Conservation (phyloP, 2,888 invertebrate genomes). For the Hipparchia semele region DNA sequence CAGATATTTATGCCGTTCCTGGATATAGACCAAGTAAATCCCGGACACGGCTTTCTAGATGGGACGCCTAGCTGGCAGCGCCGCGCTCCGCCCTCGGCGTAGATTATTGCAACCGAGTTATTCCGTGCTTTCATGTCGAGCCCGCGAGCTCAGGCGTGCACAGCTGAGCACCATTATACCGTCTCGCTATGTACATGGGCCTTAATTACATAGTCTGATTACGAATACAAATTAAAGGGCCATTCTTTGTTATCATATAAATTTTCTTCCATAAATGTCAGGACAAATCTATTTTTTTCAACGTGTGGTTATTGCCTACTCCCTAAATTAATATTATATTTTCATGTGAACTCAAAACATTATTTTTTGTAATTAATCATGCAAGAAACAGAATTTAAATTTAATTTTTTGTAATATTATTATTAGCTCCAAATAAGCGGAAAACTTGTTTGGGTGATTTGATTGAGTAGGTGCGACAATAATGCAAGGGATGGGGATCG, state of each 20-base stretch:
- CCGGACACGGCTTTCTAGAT: background rate
- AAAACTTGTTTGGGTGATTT: too few species aligned
- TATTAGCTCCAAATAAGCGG: too few species aligned
- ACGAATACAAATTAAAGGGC: slow-evolving; percentile 8
- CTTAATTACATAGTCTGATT: slow-evolving; percentile 32
- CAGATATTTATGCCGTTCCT: background rate
- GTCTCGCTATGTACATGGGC: slow-evolving; percentile 34
- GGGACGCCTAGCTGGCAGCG: background rate
- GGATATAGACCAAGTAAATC: background rate
- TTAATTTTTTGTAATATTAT: too few species aligned
- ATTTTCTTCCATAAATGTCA: background rate
- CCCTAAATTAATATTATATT: too few species aligned
- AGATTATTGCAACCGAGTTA: slow-evolving; percentile 17
- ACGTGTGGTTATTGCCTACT: too few species aligned
- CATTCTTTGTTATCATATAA: background rate
- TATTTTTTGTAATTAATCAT: too few species aligned
- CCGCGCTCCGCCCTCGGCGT: background rate
- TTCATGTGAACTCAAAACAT: too few species aligned
- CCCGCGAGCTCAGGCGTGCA: slow-evolving; percentile 18
- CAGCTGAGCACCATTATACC: slow-evolving; percentile 33
- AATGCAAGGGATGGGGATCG: too few species aligned
- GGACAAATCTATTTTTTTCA: background rate
- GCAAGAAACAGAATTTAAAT: background rate
- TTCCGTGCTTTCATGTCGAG: slow-evolving; percentile 17
- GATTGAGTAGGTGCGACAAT: too few species aligned